Evolutionary conservation across 2,888 invertebrate species (phyloP).

Genomic region (Caenorhabditis auriculariae): DNA sequence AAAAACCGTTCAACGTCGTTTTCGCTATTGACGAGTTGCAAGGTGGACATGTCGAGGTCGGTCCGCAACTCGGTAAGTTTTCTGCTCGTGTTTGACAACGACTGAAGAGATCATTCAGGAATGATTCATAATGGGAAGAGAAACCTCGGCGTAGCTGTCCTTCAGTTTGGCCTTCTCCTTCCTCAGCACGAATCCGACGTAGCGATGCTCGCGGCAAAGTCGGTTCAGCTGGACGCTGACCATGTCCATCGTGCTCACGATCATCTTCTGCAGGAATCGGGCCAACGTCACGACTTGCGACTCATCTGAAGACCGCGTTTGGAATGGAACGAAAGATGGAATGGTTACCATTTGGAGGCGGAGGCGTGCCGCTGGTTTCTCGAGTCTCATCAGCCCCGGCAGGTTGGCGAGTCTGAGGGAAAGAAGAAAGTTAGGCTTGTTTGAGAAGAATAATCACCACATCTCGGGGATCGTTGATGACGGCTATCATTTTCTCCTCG

Average conservation of each 20-base stretch:
- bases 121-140: no score
- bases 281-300: conserved; percentile 26
- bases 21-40: conserved; percentile 53
- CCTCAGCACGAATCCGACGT: conserved; percentile 83
- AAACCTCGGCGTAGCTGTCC: conserved; percentile 65
- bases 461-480: no score
- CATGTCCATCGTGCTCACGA: conserved; percentile 28
- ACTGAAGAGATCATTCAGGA: conserved; percentile 7
- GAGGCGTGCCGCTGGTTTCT: no score
- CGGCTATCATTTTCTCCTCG: no score
- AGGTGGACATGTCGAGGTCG: conserved; percentile 46
- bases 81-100: conserved; percentile 37
- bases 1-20: conserved; percentile 52
- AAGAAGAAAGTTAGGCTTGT: no score
- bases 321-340: no score
- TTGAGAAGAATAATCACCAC: no score
- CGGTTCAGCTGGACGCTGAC: conserved; percentile 33
- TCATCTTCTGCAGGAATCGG: conserved; percentile 34
- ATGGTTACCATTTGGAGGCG: no score
- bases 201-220: conserved; percentile 85
- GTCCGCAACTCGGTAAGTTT: conserved; percentile 46
- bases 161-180: conserved; percentile 83
- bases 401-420: no score
- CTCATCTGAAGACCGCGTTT: no score
- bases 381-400: no score